Evolutionary conservation across 2,888 invertebrate species (phyloP).

Genomic region (Drosophila koepferae): DNA sequence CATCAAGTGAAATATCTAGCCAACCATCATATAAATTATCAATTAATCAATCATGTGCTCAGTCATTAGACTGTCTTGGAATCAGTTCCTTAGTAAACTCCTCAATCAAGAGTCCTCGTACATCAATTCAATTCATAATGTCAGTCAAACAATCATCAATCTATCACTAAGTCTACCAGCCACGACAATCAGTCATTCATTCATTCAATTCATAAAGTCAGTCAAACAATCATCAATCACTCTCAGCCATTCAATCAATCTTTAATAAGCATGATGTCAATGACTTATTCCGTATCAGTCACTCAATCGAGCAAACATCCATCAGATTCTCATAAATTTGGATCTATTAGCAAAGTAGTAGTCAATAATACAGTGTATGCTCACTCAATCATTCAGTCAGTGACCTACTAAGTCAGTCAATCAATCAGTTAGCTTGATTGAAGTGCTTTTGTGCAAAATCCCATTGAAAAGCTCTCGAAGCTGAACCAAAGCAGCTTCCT

Average conservation of each 20-base stretch:
- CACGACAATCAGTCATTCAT: too few relatives aligned
- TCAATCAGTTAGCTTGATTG: constrained; percentile 3
- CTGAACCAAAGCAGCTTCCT: not conserved
- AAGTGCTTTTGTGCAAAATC: not conserved
- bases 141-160: too few relatives aligned
- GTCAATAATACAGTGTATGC: not conserved
- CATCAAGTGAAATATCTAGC: too few relatives aligned
- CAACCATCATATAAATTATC: not conserved
- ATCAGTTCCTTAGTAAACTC: not conserved
- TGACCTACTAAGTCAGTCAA: constrained; percentile 1
- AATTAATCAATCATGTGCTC: too few relatives aligned
- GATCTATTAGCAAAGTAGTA: not conserved
- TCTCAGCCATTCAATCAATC: not conserved
- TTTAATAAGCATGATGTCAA: not conserved
- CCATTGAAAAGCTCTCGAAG: not conserved
- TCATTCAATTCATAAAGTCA: not conserved
- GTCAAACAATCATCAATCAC: not conserved
- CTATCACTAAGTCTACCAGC: too few relatives aligned
- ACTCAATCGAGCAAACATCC: not conserved
- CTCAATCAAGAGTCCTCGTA: not conserved
- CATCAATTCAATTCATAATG: too few relatives aligned
- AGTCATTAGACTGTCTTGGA: too few relatives aligned
- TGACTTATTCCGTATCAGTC: not conserved
- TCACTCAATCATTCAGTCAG: not conserved
- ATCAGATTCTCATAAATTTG: too few relatives aligned